Base-by-base conservation (phyloP, 2,888 invertebrate genomes). In the Scaptomyza flava region DNA sequence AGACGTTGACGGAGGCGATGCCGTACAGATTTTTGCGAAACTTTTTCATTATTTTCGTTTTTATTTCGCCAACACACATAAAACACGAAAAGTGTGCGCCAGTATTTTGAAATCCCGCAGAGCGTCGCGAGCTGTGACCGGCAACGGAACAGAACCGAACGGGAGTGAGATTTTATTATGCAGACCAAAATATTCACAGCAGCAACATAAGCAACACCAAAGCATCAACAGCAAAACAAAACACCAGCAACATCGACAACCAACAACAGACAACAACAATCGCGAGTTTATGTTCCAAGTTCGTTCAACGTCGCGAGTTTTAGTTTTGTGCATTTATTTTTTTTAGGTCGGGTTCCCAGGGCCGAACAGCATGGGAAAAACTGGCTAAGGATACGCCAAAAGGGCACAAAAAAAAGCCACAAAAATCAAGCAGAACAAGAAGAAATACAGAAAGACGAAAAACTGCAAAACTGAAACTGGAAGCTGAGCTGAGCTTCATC, bases 371-470 rank as follows among this genome's bases (percentile, higher is more conserved):
- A 77, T 77, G 87, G 73, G 72, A 80, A 82, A 82, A 76, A 72
- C 77, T 64, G 81, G 68, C 83, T 72, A 84, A 86, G 84, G 84
- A 83, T 81, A 79, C 71, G 67, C 77, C 68, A 68, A 68, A 72
- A 63, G 51, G 60, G 60, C 63, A 69, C 46, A 68, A 59, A 72
- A 75, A 56, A n/a, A 17, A 17, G 57, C 42, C 27, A 27, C 27
- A 27, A 63, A 66, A 60, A 51, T 64, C 61, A 62, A 61, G 33
- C 48, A 68, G 61, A 72, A 68, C 71, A 64, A 62, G 56, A 72
- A 75, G 56, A 70, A 70, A 64, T 47, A 56, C 45, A 60, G 61
- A 47, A 41, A 41, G 38, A 60, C 42, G 23, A 41, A 57, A 58
- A 54, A 57, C 43, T 50, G 7, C 17, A 36, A 52, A 64, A 63